Conservation (phyloP, 2,888 invertebrate species). For the Lucinisca nassula region DNA sequence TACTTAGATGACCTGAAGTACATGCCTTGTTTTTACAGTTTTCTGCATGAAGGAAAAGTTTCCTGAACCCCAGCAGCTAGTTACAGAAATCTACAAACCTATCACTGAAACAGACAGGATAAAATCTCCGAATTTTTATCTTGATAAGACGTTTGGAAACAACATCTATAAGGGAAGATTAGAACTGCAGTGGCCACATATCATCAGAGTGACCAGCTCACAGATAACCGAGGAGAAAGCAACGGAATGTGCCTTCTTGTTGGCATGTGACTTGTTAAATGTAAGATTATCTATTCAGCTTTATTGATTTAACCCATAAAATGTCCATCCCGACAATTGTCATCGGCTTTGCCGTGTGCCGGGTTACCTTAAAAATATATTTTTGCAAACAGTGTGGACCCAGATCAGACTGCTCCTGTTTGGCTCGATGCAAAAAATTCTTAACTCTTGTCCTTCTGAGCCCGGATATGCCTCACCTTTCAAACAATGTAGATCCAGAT, state of each 20-base stretch:
- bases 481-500: too few species aligned
- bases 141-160: slow-evolving; percentile 25
- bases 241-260: slow-evolving; percentile 61
- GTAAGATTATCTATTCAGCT: too few species aligned
- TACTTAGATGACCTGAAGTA: too few species aligned
- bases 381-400: too few species aligned
- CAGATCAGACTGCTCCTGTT: too few species aligned
- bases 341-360: too few species aligned
- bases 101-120: slow-evolving; percentile 38
- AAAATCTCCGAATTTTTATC: slow-evolving; percentile 29
- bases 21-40: slow-evolving; percentile 63
- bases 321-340: too few species aligned
- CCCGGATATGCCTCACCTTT: too few species aligned
- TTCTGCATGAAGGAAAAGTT: slow-evolving; percentile 36
- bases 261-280: slow-evolving; percentile 66
- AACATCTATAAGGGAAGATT: slow-evolving; percentile 52
- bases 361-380: too few species aligned
- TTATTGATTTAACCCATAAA: too few species aligned
- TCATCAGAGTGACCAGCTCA: neutral
- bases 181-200: slow-evolving; percentile 63
- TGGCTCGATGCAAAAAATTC: too few species aligned
- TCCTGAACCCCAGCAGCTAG: slow-evolving; percentile 57
- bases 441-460: too few species aligned
- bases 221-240: neutral
- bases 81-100: slow-evolving; percentile 61